Base-by-base conservation (phyloP, 2,113 vertebrate species). In the Tylochromis polylepis region DNA sequence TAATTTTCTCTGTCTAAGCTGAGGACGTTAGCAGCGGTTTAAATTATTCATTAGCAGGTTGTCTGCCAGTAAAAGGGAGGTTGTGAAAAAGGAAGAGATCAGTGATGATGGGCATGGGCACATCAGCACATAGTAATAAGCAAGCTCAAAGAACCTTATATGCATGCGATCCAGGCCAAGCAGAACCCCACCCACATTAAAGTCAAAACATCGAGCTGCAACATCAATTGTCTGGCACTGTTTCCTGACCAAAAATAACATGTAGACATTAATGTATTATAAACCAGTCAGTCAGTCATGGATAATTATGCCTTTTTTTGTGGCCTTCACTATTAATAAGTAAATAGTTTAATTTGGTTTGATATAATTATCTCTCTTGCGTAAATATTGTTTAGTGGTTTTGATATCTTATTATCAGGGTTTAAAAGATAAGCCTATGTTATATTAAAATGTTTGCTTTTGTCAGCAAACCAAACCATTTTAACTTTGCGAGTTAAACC, bases 1-100 rank as follows among this genome's bases (percentile, higher is more conserved):
- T 95, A 95, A 92, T 94, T 96, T 94, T 95, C 94, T 93, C 92
- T 86, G 91, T 96, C 94, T 96, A 95, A 95, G 95, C 95, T 94
- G 91, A 93, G 92, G 93, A 91, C 57, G 93, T 93, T 92, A 92
- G 92, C 90, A 70, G 81, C 55, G 5, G 56, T 16, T 57, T 96
- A 85, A 95, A 96, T 96, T 93, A 96, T 96, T 95, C 92, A 95
- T 92, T 59, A 85, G 89, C 91, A 83, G 82, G 83, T 91, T 88
- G 83, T 92, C 92, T 91, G 85, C 85, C 85, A 81, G 84, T 87
- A 91, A 90, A 93, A 87, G 87, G 81, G 75, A 89, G 91, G 93
- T 89, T 91, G 70, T 14, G 85, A 85, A 75, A 80, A 88, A 84
- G 77, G 85, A 86, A 86, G 88, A 87, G 89, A 92, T 91, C 91